Evolutionary conservation across 2,888 invertebrate species (phyloP).

Genomic region (Eristalinus aeneus): DNA sequence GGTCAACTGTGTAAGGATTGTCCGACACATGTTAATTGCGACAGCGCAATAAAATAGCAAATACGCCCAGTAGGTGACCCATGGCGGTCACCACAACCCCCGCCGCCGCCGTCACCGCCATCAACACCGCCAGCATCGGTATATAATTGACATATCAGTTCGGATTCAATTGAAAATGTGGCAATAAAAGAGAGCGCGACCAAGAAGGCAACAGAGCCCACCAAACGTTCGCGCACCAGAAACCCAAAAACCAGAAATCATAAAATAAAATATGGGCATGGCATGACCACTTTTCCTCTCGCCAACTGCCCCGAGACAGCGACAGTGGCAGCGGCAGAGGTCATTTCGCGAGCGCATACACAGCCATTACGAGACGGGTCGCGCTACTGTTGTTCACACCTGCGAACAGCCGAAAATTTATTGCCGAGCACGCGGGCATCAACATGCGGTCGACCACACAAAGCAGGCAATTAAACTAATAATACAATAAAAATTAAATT

Average conservation of each 20-base stretch:
- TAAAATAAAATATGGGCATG: conserved; percentile 60
- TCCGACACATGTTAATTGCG: conserved; percentile 25
- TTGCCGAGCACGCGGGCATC: conserved; percentile 43
- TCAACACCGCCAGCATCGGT: not conserved
- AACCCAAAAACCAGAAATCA: conserved; percentile 60
- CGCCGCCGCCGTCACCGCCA: not conserved
- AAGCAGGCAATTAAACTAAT: conserved; percentile 65
- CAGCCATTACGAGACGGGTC: conserved; percentile 21
- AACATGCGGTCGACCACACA: conserved; percentile 56
- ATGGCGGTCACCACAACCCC: not conserved
- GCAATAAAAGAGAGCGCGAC: conserved; percentile 53
- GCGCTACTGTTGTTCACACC: conserved; percentile 46
- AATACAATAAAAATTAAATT: conserved; percentile 69
- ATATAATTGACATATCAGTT: conserved; percentile 60
- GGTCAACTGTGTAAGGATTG: conserved; percentile 51
- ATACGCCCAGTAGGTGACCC: conserved; percentile 27
- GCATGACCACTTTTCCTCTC: conserved; percentile 56
- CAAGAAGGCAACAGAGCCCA: conserved; percentile 25
- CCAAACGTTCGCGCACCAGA: not conserved
- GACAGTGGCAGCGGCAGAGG: conserved; percentile 33
- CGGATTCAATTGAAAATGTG: conserved; percentile 53
- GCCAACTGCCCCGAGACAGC: conserved; percentile 13
- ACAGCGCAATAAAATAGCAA: conserved; percentile 48
- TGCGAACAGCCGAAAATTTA: conserved; percentile 58
- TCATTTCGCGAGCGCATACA: conserved; percentile 42